These are phyloP conservation scores for Riptortus pedestris DNA, from an alignment of 1,140 invertebrate genomes.

Conservation along the genomic window DNA sequence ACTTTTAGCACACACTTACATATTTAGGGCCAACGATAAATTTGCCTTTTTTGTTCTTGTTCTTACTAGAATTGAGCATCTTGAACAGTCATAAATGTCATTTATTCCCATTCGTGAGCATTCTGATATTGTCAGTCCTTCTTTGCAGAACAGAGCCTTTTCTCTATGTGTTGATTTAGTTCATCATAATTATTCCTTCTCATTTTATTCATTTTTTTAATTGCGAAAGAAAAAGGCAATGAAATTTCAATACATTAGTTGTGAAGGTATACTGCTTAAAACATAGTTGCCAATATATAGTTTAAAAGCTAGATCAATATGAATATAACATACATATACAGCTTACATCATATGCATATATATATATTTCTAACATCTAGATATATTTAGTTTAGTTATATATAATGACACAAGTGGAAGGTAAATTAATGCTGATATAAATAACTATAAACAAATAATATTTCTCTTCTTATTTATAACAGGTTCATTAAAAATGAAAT, in stretches of 20 bases:
- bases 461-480: neutral
- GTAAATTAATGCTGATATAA: neutral
- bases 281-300: constrained; percentile 18
- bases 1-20: too few relatives aligned
- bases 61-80: neutral
- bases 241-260: constrained; percentile 1
- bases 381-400: neutral
- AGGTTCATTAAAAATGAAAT: constrained; percentile 4
- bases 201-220: neutral
- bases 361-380: neutral
- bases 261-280: constrained; percentile 13
- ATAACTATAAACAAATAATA: neutral
- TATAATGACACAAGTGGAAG: constrained; percentile 17
- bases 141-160: constrained; percentile 13
- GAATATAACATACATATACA: constrained; percentile 12
- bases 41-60: too few relatives aligned
- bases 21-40: too few relatives aligned
- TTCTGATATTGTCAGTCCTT: constrained; percentile 8
- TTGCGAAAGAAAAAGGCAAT: neutral
- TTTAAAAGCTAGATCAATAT: constrained; percentile 9
- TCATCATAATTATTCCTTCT: neutral
- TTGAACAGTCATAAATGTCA: too few relatives aligned
- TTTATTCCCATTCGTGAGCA: neutral
- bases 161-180: neutral
- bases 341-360: constrained; percentile 2